phyloP scores from a whole-genome alignment of 1,140 invertebrate species.

The Sogatella furcifera region DNA sequence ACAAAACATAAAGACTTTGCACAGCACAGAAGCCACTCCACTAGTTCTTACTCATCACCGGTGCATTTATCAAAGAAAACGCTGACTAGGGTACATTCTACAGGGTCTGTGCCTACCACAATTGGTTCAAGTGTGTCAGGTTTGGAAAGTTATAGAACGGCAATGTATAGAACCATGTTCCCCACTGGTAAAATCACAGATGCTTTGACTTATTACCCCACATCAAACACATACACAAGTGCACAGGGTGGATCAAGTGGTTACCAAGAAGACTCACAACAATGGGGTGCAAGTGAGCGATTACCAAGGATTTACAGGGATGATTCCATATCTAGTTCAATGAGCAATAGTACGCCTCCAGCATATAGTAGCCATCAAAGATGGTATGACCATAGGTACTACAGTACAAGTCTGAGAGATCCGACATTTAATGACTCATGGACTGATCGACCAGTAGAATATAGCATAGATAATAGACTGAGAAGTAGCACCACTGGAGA shows the following conservation, averaged over 20 bases:
- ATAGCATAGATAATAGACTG: conserved; percentile 29
- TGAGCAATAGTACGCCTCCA: not conserved
- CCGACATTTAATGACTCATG: not conserved
- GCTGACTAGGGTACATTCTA: conserved; percentile 32
- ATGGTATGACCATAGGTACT: conserved; percentile 11
- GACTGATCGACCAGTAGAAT: conserved; percentile 5
- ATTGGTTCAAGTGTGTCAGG: conserved; percentile 42
- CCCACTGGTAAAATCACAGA: conserved; percentile 62
- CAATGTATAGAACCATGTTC: conserved; percentile 52
- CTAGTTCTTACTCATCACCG: conserved; percentile 12
- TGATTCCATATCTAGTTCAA: conserved; percentile 5
- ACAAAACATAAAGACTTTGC: conserved; percentile 21
- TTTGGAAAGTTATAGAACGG: conserved; percentile 52
- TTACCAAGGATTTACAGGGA: not conserved
- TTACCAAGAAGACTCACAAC: no score
- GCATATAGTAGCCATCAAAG: not conserved
- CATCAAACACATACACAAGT: conserved; percentile 33
- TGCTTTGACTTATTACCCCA: conserved; percentile 63
- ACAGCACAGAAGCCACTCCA: conserved; percentile 16
- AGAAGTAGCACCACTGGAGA: conserved; percentile 26
- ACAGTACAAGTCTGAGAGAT: not conserved
- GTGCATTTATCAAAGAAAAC: conserved; percentile 7
- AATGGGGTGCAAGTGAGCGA: not conserved
- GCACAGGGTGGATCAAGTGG: no score
- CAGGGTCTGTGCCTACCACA: conserved; percentile 19